Evolutionary conservation across 2,888 invertebrate genomes (phyloP).

Genomic region (Drosophila kambysellisi): DNA sequence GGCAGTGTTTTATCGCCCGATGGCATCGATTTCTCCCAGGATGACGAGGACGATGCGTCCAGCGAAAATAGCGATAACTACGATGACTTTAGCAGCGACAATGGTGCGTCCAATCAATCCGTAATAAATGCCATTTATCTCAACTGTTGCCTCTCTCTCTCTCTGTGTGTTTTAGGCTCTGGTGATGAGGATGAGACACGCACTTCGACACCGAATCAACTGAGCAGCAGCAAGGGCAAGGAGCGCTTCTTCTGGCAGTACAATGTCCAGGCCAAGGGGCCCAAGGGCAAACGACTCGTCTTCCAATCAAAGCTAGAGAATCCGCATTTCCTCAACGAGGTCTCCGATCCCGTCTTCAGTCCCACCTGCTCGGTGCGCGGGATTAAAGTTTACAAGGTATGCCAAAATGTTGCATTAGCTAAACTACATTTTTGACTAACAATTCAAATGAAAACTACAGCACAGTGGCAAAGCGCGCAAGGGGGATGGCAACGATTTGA

Average conservation of each 20-base stretch:
- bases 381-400: conserved; percentile 89
- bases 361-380: conserved; percentile 95
- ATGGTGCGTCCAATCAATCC: conserved; percentile 85
- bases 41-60: conserved; percentile 92
- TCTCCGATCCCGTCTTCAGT: conserved; percentile 98
- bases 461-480: conserved; percentile 95
- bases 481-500: conserved; percentile 98
- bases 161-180: conserved; percentile 54
- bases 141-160: neutral
- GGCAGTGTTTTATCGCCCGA: conserved; percentile 94
- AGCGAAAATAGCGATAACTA: conserved; percentile 95
- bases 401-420: neutral
- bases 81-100: conserved; percentile 94
- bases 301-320: conserved; percentile 94
- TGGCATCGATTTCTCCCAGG: conserved; percentile 90
- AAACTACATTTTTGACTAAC: neutral
- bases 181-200: conserved; percentile 83
- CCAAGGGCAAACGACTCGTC: conserved; percentile 96
- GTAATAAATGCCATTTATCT: neutral
- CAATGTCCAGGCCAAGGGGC: conserved; percentile 98
- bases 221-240: conserved; percentile 87
- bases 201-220: conserved; percentile 77
- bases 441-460: conserved; percentile 58
- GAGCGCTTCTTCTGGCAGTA: conserved; percentile 99
- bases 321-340: conserved; percentile 95